Percentiles rank a stretch among this genome's conserved stretches.
Conservation (phyloP, 1,140 invertebrate genomes). For the Panagrolaimus sp. region DNA sequence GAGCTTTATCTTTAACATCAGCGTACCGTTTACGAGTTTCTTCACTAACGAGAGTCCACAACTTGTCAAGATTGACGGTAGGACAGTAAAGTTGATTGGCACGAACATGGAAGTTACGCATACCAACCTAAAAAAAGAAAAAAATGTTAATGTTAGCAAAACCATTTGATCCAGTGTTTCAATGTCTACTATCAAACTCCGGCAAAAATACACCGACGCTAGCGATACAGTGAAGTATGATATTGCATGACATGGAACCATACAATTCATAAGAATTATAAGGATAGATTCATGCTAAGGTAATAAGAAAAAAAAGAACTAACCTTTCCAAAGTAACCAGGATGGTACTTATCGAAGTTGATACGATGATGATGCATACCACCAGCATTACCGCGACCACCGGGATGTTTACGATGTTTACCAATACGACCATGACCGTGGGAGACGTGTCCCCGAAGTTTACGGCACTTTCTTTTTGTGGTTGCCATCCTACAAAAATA, state of each 20-base stretch:
- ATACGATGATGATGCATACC: constrained; percentile 98
- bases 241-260: constrained; percentile 5
- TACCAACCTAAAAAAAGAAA: constrained; percentile 70
- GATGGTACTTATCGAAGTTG: constrained; percentile 99
- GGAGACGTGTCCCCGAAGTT: constrained; percentile 96
- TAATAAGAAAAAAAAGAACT: constrained; percentile 29
- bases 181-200: constrained; percentile 46
- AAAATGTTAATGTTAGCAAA: neutral
- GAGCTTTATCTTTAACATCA: constrained; percentile 78
- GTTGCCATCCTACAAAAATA: constrained; percentile 48
- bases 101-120: constrained; percentile 92
- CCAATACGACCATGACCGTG: constrained; percentile 95
- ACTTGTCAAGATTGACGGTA: constrained; percentile 85
- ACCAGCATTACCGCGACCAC: constrained; percentile 99
- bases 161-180: constrained; percentile 28
- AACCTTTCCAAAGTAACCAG: constrained; percentile 98
- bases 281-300: constrained; percentile 2
- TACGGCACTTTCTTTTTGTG: constrained; percentile 79
- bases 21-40: constrained; percentile 79
- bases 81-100: constrained; percentile 86
- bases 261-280: neutral
- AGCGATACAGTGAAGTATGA: constrained; percentile 33
- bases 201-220: constrained; percentile 32
- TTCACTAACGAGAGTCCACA: constrained; percentile 92
- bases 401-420: constrained; percentile 99